Base-by-base conservation (phyloP, 2,113 vertebrate genomes). In the Athene noctua region DNA sequence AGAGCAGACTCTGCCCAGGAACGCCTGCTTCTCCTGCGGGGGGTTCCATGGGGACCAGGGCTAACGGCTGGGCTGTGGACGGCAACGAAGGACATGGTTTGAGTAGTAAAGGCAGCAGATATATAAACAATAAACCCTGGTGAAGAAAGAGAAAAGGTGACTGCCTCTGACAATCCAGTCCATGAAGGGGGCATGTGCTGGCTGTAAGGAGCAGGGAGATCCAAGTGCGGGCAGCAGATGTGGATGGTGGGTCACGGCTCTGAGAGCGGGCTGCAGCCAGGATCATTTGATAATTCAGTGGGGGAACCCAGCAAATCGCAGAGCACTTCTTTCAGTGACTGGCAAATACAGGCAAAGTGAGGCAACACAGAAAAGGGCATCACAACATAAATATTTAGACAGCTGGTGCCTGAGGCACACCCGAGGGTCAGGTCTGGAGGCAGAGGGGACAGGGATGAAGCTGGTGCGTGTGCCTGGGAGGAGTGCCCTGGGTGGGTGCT, bases 271-370 rank as follows among this genome's bases (percentile, higher is more conserved):
- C 52, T 83, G 52, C 58, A 54, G 36, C 49, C 23, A 47, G 44
- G 44, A 47, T 30, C 36, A 7, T 26, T 32, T n/a, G n/a, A 42
- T 40, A 55, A 42, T 26, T 49, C n/a, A 30, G 47, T 20, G n/a
- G 25, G 25, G 42, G 3, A 2, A 51, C 57, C 5, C 11, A 25
- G 42, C 3, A 2, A 51, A 63, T 5, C 9, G 23, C 0, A 3
- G 34, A 29, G 38, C 52, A 18, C 13, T 36, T 59, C 40, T 42
- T n/a, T 52, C 3, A 3, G 19, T 32, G 73, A 10, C 40, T 73
- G 65, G 10, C n/a, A 51, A 57, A 29, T 51, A 22, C 13, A 75
- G 55, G 18, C 20, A 46, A 59, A 71, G 46, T 0, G 4, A 83
- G 46, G 21, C n/a, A 44, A n/a, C 30, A 15, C 27, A 34, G 40